A percentile compares a stretch with the other conserved stretches of the same genome.
phyloP scores from a whole-genome alignment of 2,888 invertebrate genomes.

The Andrena hattorfiana region DNA sequence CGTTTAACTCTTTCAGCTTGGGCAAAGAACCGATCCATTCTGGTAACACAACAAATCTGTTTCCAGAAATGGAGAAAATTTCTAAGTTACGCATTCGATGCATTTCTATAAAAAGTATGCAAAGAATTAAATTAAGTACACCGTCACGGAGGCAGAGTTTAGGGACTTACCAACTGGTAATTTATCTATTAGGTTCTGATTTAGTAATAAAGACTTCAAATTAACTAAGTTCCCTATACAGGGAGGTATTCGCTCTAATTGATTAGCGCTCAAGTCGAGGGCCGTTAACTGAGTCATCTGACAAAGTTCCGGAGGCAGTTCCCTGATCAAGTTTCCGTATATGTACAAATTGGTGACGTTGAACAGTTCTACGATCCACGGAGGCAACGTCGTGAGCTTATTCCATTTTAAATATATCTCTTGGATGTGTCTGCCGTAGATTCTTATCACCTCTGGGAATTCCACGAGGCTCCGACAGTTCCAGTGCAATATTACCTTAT shows the following conservation, averaged over 20 bases:
- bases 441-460: slow-evolving; percentile 80
- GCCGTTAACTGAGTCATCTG: slow-evolving; percentile 75
- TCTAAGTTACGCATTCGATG: slow-evolving; percentile 74
- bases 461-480: slow-evolving; percentile 82
- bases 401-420: slow-evolving; percentile 84
- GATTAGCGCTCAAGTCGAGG: slow-evolving; percentile 79
- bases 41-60: slow-evolving; percentile 77
- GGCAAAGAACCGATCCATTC: slow-evolving; percentile 80
- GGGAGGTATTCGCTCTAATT: slow-evolving; percentile 70
- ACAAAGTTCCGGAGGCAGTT: slow-evolving; percentile 75
- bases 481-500: slow-evolving; percentile 84
- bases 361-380: slow-evolving; percentile 78
- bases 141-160: not conserved
- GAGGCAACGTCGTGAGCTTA: slow-evolving; percentile 76
- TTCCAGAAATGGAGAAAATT: slow-evolving; percentile 76
- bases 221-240: slow-evolving; percentile 73
- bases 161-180: slow-evolving; percentile 76
- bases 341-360: slow-evolving; percentile 81
- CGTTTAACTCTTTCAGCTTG: slow-evolving; percentile 76
- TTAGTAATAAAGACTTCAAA: slow-evolving; percentile 73
- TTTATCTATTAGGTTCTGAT: slow-evolving; percentile 75
- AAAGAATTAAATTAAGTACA: not conserved
- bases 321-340: slow-evolving; percentile 77
- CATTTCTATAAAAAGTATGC: slow-evolving; percentile 71
- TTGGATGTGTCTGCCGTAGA: slow-evolving; percentile 78